Percentiles rank a stretch among this genome's conserved stretches.
Conservation (phyloP, 1,140 invertebrate species). For the Pseudomyrmex gracilis region DNA sequence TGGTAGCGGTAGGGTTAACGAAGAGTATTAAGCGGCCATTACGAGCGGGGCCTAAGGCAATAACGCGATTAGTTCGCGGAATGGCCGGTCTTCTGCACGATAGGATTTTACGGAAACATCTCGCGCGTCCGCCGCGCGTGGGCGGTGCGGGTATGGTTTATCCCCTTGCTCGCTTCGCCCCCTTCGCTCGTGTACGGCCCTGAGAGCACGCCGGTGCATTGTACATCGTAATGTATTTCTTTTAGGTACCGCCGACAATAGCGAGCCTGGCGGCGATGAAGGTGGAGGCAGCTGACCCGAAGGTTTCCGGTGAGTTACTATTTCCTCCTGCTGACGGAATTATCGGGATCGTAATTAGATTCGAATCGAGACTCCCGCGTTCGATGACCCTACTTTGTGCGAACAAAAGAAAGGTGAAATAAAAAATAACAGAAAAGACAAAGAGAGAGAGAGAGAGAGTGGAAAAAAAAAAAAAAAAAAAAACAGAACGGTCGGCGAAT, state of each 20-base stretch:
- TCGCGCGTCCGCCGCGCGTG: constrained; percentile 62
- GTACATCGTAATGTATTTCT: constrained; percentile 80
- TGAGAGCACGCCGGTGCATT: constrained; percentile 74
- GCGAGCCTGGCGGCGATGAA: constrained; percentile 84
- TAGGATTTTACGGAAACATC: constrained; percentile 56
- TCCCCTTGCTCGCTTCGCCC: constrained; percentile 46
- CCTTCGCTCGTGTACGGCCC: constrained; percentile 63
- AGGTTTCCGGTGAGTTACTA: constrained; percentile 85
- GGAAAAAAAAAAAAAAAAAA: too few relatives aligned
- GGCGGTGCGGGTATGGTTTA: constrained; percentile 51
- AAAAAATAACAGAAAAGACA: constrained; percentile 30
- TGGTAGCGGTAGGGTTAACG: constrained; percentile 47
- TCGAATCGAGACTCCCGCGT: constrained; percentile 75
- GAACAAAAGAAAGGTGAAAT: constrained; percentile 43
- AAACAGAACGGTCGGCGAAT: constrained; percentile 11
- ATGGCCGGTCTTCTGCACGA: constrained; percentile 30
- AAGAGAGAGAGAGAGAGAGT: background rate
- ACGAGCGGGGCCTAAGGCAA: constrained; percentile 17
- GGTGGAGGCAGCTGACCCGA: constrained; percentile 84
- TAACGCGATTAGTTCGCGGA: constrained; percentile 55
- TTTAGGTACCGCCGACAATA: constrained; percentile 83
- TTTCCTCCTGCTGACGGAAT: constrained; percentile 79
- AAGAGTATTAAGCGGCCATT: constrained; percentile 41
- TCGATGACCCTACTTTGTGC: constrained; percentile 72
- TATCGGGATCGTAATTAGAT: constrained; percentile 78